Evolutionary conservation across 2,113 vertebrate species (phyloP), one percentile per base, ranked within the genome.

Genomic region (Toxostoma redivivum): DNA sequence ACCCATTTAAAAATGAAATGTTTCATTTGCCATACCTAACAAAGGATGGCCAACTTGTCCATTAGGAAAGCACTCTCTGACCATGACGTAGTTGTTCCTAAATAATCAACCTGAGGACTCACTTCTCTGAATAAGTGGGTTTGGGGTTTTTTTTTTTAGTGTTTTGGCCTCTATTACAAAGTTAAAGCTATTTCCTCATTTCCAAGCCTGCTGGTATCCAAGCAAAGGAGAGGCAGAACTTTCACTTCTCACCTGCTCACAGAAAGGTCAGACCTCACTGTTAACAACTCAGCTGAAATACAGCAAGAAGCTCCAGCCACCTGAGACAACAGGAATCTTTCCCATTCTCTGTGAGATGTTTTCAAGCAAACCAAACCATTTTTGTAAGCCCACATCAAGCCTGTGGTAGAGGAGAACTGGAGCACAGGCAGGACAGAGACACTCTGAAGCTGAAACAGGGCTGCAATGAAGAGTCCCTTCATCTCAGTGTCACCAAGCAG

Each of bases 161-260:
- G n/a, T 87, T 92, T 53, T 90, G 66, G 60, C 27, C 48, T 69
- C 53, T 45, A 40, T 37, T 13, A 64, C 37, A 33, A 51, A 86
- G 50, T 30, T 76, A 80, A 74, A 91, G 58, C 27, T 62, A 67
- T 74, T 94, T 83, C 71, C 82, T 83, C 79, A 80, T 81, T 93
- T 92, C 76, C 62, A 23, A 92, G 62, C 5, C 0, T 19, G 15
- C 9, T 15, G 40, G 21, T 73, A 92, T 88, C 92, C 88, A 94
- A 70, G 64, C 53, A 64, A 83, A 22, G 47, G 24, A 80, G 35
- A 86, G 33, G 31, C 58, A 86, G 50, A 66, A 66, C 67, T 95
- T 92, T 83, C 88, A 90, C 67, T 91, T 97, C 92, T 85, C 88
- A 93, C 90, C 81, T 95, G 84, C 86, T 80, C 42, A 44, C 58